phyloP scores from a whole-genome alignment of 2,797 vertebrate species.

The Lutjanus argentimaculatus region DNA sequence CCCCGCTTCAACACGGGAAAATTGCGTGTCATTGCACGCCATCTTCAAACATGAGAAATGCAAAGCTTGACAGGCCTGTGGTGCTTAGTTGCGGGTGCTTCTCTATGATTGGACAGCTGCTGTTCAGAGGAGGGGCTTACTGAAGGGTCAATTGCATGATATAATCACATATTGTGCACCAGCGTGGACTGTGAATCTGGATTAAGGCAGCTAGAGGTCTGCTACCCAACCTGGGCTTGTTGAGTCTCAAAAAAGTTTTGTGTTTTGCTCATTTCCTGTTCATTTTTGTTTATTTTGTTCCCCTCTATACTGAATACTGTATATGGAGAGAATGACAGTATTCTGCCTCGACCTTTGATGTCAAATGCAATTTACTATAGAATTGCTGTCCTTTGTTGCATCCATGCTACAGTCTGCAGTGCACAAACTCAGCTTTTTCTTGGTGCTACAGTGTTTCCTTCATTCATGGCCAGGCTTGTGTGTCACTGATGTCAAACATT shows the following conservation, averaged over 20 bases:
- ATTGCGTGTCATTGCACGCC: too few species aligned
- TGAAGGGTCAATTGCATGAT: too few species aligned
- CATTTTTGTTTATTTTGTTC: background rate
- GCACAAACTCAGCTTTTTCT: too few species aligned
- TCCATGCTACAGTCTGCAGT: background rate
- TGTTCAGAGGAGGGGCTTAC: too few species aligned
- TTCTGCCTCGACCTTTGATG: background rate
- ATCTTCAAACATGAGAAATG: too few species aligned
- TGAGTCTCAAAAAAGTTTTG: background rate
- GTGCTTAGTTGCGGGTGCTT: too few species aligned
- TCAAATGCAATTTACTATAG: background rate
- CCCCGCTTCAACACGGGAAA: too few species aligned
- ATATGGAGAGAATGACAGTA: background rate
- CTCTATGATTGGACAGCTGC: too few species aligned
- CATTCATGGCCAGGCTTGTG: background rate
- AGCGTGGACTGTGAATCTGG: background rate
- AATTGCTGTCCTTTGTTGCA: background rate
- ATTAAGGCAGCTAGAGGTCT: background rate
- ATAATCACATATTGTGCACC: too few species aligned
- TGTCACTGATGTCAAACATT: background rate
- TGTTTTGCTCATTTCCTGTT: background rate
- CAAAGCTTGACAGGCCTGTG: too few species aligned
- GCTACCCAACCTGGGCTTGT: background rate
- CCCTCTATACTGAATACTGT: background rate
- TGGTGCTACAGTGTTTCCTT: background rate